Conservation (phyloP, 23 tunicate species). For the Botrylloides violaceus region DNA sequence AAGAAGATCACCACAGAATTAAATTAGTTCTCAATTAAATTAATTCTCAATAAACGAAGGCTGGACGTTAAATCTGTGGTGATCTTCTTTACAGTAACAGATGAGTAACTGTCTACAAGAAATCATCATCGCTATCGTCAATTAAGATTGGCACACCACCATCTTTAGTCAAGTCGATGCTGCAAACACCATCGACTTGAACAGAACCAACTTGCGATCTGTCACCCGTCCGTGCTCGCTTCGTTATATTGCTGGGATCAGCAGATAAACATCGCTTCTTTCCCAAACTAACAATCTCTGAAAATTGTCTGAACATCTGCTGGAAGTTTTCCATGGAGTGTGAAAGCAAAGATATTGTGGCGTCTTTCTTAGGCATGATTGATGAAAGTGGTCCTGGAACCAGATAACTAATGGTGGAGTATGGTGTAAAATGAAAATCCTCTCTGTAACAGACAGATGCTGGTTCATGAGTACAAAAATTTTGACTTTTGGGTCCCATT, state of each 20-base stretch:
- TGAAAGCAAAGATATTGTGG: not conserved
- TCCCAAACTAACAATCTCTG: not conserved
- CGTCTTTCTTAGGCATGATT: not conserved
- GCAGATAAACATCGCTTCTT: not conserved
- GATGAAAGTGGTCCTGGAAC: constrained; percentile 33
- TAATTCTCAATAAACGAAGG: no score
- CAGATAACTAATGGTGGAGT: constrained; percentile 74
- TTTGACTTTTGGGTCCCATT: no score
- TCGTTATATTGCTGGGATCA: not conserved
- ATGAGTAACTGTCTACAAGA: no score
- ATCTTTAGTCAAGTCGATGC: not conserved
- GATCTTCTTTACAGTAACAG: no score
- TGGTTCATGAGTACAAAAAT: no score
- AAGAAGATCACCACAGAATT: no score
- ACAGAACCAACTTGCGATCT: not conserved
- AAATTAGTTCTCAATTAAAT: no score
- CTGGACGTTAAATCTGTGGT: no score
- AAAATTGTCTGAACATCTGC: not conserved
- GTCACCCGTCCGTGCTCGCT: not conserved
- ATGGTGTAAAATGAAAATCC: constrained; percentile 90
- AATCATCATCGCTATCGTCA: constrained; percentile 18
- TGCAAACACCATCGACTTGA: not conserved
- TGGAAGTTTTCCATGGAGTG: not conserved
- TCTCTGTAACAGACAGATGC: constrained; percentile 36
- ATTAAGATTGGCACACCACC: not conserved